These are phyloP conservation scores for Epizoanthus fatuus DNA, from an alignment of 92 coral and sea anemone genomes.

Conservation along the genomic window DNA sequence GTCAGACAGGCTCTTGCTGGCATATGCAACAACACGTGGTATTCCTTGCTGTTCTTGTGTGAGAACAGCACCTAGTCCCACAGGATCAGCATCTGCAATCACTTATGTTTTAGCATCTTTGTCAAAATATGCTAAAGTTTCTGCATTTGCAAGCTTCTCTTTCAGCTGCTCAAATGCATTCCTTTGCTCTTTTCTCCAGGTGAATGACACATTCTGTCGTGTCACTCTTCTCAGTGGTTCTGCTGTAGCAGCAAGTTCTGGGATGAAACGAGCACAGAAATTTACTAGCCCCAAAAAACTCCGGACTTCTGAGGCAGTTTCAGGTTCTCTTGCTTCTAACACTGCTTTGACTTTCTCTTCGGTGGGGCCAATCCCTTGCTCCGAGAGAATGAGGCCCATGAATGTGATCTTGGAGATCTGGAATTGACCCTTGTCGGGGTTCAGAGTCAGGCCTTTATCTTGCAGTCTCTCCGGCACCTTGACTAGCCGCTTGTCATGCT, in stretches of 20 bases:
- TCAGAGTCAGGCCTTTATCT: slow-evolving; percentile 19
- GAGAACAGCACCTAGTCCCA: slow-evolving; percentile 43
- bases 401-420: slow-evolving; percentile 24
- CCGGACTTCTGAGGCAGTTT: no score
- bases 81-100: slow-evolving; percentile 36
- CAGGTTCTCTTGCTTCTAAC: no score
- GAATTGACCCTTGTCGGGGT: slow-evolving; percentile 42
- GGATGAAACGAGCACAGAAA: background rate
- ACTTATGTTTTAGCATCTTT: slow-evolving; percentile 22
- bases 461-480: slow-evolving; percentile 16
- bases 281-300: no score
- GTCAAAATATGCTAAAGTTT: slow-evolving; percentile 23
- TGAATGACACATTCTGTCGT: slow-evolving; percentile 7
- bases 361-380: slow-evolving; percentile 43
- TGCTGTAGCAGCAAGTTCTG: slow-evolving; percentile 22
- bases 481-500: slow-evolving; percentile 34
- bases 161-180: slow-evolving; percentile 22
- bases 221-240: slow-evolving; percentile 29
- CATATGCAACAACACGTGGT: slow-evolving; percentile 26
- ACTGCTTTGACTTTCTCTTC: no score
- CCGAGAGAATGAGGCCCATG: slow-evolving; percentile 37
- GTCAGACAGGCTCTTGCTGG: slow-evolving; percentile 16
- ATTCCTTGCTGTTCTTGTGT: slow-evolving; percentile 35
- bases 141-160: slow-evolving; percentile 24
- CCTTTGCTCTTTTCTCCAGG: slow-evolving; percentile 20